Evolutionary conservation across 2,888 invertebrate genomes (phyloP).

Genomic region (Drosophila suboccidentalis): DNA sequence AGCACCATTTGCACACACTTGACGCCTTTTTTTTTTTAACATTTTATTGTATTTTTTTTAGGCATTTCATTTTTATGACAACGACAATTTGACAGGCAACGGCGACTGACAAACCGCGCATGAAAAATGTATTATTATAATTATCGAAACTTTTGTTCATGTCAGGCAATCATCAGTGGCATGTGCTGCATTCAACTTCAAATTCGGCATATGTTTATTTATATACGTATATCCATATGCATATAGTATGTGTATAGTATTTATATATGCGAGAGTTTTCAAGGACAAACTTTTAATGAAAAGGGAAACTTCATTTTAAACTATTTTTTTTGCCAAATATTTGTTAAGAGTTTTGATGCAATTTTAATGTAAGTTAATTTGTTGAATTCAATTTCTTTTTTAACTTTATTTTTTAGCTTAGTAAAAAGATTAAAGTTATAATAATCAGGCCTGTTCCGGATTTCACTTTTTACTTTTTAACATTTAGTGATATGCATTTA

Average conservation of each 20-base stretch:
- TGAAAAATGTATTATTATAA: constrained; percentile 67
- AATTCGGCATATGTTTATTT: constrained; percentile 29
- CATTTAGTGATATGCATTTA: no score
- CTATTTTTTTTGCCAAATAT: neutral
- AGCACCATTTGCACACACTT: constrained; percentile 72
- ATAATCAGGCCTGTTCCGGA: no score
- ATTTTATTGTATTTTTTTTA: constrained; percentile 41
- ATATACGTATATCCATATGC: neutral
- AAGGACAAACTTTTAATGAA: constrained; percentile 34
- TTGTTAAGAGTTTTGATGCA: no score
- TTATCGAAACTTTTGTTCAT: constrained; percentile 66
- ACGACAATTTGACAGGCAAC: constrained; percentile 73
- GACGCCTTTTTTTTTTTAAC: constrained; percentile 40
- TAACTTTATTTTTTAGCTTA: no score
- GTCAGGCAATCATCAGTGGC: constrained; percentile 48
- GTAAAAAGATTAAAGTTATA: no score
- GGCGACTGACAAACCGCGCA: constrained; percentile 40
- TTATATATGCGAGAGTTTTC: constrained; percentile 11
- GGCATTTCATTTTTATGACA: constrained; percentile 69
- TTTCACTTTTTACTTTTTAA: no score
- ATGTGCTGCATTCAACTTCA: constrained; percentile 50
- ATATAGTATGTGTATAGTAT: neutral
- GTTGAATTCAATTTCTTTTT: no score
- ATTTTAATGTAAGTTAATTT: no score
- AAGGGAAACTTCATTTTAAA: neutral